Evolutionary conservation across 2,888 invertebrate genomes (phyloP).

Genomic region (Eristalinus sepulchralis): DNA sequence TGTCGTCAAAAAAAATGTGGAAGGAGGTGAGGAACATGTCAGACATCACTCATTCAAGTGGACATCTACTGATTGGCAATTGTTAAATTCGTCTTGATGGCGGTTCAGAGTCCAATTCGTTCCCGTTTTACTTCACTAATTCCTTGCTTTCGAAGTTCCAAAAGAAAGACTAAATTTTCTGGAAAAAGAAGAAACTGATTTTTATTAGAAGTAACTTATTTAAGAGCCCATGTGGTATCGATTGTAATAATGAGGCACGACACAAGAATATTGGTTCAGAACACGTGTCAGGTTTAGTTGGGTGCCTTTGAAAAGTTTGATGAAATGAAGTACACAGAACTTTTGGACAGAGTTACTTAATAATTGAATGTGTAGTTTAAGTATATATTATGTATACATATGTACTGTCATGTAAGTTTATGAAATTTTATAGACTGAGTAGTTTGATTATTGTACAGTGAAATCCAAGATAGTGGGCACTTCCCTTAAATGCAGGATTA

Average conservation of each 20-base stretch:
- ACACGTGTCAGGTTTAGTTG: background rate
- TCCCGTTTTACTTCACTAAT: background rate
- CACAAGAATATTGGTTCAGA: background rate
- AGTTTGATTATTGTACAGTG: too few species aligned
- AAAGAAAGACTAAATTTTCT: background rate
- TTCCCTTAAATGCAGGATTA: too few species aligned
- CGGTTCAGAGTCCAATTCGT: background rate
- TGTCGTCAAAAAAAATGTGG: background rate
- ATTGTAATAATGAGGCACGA: background rate
- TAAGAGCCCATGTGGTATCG: background rate
- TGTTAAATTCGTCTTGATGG: background rate
- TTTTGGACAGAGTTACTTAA: too few species aligned
- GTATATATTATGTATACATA: too few species aligned
- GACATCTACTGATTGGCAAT: conserved; percentile 1
- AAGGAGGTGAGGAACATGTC: background rate
- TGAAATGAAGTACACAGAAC: too few species aligned
- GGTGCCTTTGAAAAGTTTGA: too few species aligned
- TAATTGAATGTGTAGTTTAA: too few species aligned
- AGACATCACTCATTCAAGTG: background rate
- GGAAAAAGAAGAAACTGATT: background rate
- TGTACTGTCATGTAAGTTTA: too few species aligned
- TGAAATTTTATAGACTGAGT: too few species aligned
- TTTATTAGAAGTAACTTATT: background rate
- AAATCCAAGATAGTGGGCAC: too few species aligned
- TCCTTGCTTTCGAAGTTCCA: background rate